Percentiles rank a stretch among this genome's conserved stretches.
Conservation (phyloP, 2,797 vertebrate species). For the Chelon auratus region DNA sequence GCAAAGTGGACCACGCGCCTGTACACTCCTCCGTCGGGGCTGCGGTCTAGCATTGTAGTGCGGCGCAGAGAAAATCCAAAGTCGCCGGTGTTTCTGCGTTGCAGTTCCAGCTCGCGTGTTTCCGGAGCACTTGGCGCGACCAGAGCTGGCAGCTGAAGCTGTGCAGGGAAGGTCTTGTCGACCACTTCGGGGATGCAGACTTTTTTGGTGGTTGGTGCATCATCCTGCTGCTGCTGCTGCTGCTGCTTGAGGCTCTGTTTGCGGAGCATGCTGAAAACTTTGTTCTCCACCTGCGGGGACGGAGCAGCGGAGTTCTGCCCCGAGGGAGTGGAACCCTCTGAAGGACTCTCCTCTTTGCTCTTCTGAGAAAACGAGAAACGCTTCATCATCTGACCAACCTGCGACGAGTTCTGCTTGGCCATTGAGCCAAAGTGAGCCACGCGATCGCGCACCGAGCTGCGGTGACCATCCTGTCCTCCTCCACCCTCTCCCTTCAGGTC, state of each 20-base stretch:
- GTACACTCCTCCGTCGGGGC: constrained; percentile 90
- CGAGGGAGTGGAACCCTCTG: constrained; percentile 93
- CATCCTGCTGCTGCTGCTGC: constrained; percentile 55
- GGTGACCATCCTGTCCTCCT: constrained; percentile 84
- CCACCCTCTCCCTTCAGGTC: constrained; percentile 89
- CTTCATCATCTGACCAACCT: constrained; percentile 95
- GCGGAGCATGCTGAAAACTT: constrained; percentile 87
- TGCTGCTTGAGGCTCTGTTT: constrained; percentile 79
- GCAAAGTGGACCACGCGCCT: constrained; percentile 95
- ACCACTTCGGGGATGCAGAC: constrained; percentile 87
- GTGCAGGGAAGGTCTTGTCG: constrained; percentile 87
- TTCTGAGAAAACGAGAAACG: constrained; percentile 96
- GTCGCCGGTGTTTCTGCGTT: constrained; percentile 94
- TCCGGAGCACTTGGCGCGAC: constrained; percentile 85
- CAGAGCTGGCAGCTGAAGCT: constrained; percentile 88
- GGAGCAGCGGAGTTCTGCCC: constrained; percentile 92
- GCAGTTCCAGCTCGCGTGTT: constrained; percentile 91
- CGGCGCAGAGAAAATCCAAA: constrained; percentile 96
- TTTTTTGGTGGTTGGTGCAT: constrained; percentile 54
- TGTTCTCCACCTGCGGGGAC: constrained; percentile 92
- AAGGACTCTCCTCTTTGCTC: constrained; percentile 94
- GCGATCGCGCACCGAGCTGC: constrained; percentile 91
- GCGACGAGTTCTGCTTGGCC: constrained; percentile 94
- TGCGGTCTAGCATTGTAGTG: constrained; percentile 94
- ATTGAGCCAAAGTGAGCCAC: constrained; percentile 94